Evolutionary conservation across 2,113 vertebrate genomes (phyloP).

Genomic region (Cavia aperea): DNA sequence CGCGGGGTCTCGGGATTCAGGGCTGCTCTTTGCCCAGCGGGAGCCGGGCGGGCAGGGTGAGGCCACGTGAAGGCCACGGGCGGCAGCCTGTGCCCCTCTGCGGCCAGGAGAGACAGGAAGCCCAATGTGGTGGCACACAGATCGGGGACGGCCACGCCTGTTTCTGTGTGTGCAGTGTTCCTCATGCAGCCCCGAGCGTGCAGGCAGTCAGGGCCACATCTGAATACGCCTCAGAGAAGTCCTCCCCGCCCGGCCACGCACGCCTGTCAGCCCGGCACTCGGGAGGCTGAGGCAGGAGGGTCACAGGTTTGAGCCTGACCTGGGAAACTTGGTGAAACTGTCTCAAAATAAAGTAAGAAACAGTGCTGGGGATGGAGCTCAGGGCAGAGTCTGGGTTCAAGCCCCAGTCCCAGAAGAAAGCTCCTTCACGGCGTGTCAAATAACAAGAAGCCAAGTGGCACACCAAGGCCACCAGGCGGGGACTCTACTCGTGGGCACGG

Average conservation of each 20-base stretch:
- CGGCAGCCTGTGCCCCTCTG: background rate
- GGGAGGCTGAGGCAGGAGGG: background rate
- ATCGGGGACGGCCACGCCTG: no score
- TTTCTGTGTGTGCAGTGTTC: background rate
- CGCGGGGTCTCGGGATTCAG: background rate
- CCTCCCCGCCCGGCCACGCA: background rate
- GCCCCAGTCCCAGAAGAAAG: background rate
- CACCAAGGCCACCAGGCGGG: background rate
- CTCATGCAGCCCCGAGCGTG: background rate
- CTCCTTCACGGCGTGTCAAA: background rate
- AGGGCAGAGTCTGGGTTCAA: background rate
- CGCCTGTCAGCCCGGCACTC: background rate
- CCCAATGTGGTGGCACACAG: background rate
- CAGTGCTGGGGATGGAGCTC: background rate
- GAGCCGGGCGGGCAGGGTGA: no score
- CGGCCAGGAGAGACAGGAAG: background rate
- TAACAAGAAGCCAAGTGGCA: background rate
- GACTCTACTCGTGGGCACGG: no score
- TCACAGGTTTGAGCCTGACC: background rate
- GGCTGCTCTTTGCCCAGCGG: background rate
- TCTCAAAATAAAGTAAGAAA: background rate
- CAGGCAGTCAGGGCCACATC: background rate
- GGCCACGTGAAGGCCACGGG: no score
- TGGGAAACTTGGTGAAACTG: background rate
- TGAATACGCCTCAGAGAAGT: background rate